Evolutionary conservation across 2,113 vertebrate species (phyloP), one percentile per base, ranked within the genome.

Genomic region (Ascaphus truei): DNA sequence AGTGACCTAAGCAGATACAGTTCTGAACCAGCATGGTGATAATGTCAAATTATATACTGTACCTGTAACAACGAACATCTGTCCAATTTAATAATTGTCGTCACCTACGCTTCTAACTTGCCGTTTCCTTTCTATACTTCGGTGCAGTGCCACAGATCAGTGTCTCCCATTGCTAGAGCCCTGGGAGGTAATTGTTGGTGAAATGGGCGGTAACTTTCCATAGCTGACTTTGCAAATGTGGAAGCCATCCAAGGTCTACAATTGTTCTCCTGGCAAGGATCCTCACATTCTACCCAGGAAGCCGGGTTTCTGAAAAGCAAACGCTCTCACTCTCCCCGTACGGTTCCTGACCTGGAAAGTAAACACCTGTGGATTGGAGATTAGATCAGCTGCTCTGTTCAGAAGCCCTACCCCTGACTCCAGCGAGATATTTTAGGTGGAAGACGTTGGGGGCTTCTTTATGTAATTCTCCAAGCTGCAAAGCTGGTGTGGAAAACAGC

Each of bases 251-350:
- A 69, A 69, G 39, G 12, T 60, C 34, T 60, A 39, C 57, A 60
- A 39, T 60, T 51, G 22, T 59, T 59, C 22, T 60, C 43, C 33
- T 69, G 65, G 65, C 65, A 59, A 39, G 55, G 25, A 50, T 48
- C 33, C 41, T 34, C 27, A 30, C 15, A 39, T 36, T 41, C 66
- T 69, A 39, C 23, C 33, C 56, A 69, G 56, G 66, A 69, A 69
- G 66, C 30, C 18, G 18, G 45, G 20, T 69, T 39, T 51, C 66
- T 69, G 12, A 59, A 69, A 69, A 60, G 66, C 66, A 51, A 36
- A 69, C n/a, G n/a, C 12, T 27, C 11, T 22, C 2, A n/a, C 53
- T 22, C 26, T 29, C 51, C 51, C 30, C 30, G 12, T 66, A 34
- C 13, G 29, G 8, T 29, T 30, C 27, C 16, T 53, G 25, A 53